Conservation (phyloP, 2,888 invertebrate genomes). For the Nebria salina region DNA sequence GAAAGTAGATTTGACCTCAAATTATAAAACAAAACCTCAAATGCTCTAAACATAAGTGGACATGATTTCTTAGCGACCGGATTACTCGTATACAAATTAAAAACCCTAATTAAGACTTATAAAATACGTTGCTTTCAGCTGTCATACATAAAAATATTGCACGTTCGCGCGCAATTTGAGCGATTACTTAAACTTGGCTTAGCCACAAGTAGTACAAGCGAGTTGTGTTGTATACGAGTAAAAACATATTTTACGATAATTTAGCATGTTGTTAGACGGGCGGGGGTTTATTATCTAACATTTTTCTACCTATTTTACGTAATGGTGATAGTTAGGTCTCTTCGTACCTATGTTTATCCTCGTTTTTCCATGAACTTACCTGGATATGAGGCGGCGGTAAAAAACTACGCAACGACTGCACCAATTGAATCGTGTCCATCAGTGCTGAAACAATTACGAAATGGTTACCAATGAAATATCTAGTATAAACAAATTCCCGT, state of each 20-base stretch:
- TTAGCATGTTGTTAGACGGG: not conserved
- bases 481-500: not conserved
- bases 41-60: not conserved
- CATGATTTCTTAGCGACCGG: not conserved
- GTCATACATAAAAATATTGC: slow-evolving; percentile 33
- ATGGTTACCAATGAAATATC: slow-evolving; percentile 16
- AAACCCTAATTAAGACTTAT: slow-evolving; percentile 5
- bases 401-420: slow-evolving; percentile 85
- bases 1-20: too few relatives aligned
- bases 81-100: not conserved
- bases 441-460: slow-evolving; percentile 67
- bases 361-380: slow-evolving; percentile 90
- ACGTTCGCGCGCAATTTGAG: slow-evolving; percentile 29
- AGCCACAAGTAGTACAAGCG: slow-evolving; percentile 20
- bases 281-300: not conserved
- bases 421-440: slow-evolving; percentile 86
- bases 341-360: slow-evolving; percentile 73
- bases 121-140: slow-evolving; percentile 39
- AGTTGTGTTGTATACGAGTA: slow-evolving; percentile 19
- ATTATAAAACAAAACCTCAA: not conserved
- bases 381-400: slow-evolving; percentile 89
- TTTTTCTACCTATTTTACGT: slow-evolving; percentile 1
- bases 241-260: not conserved
- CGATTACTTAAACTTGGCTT: not conserved
- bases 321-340: slow-evolving; percentile 55